Percentiles rank a stretch among this genome's conserved stretches.
Conservation (phyloP, 1,140 invertebrate genomes). For the Lordiphosa clarofinis region DNA sequence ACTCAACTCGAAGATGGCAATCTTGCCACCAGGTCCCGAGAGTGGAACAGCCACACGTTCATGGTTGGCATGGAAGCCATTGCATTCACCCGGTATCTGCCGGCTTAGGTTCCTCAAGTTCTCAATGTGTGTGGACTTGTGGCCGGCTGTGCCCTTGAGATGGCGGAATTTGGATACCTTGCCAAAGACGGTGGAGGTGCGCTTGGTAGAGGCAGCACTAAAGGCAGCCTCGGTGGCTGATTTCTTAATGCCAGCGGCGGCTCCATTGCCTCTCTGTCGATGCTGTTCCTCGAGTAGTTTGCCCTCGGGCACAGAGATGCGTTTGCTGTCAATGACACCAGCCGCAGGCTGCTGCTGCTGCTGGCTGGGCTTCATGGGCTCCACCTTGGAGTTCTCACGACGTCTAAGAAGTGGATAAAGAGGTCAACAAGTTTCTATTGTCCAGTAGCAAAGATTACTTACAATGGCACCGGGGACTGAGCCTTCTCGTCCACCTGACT, state of each 20-base stretch:
- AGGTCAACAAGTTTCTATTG: too few species aligned
- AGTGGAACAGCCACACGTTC: constrained; percentile 92
- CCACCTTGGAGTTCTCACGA: constrained; percentile 68
- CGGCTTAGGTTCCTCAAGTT: constrained; percentile 94
- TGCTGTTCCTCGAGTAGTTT: constrained; percentile 69
- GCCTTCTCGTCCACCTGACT: constrained; percentile 84
- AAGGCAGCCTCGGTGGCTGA: constrained; percentile 82
- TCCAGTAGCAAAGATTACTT: constrained; percentile 48
- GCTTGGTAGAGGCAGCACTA: constrained; percentile 83
- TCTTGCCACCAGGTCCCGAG: constrained; percentile 92
- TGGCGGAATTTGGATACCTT: constrained; percentile 96
- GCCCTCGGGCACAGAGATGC: constrained; percentile 74
- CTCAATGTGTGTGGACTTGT: constrained; percentile 94
- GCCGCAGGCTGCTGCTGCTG: constrained; percentile 28
- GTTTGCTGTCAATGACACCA: constrained; percentile 53
- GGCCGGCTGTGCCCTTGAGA: constrained; percentile 92
- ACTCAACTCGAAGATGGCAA: constrained; percentile 91
- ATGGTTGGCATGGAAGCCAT: constrained; percentile 94
- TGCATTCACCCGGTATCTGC: constrained; percentile 95
- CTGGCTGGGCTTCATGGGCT: constrained; percentile 56
- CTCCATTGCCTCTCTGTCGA: constrained; percentile 47
- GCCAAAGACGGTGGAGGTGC: constrained; percentile 92
- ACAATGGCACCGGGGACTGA: constrained; percentile 86
- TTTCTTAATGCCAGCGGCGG: constrained; percentile 50
- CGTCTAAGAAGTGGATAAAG: constrained; percentile 31